phyloP scores from a whole-genome alignment of 2,113 vertebrate genomes.

The Brachyistius frenatus region DNA sequence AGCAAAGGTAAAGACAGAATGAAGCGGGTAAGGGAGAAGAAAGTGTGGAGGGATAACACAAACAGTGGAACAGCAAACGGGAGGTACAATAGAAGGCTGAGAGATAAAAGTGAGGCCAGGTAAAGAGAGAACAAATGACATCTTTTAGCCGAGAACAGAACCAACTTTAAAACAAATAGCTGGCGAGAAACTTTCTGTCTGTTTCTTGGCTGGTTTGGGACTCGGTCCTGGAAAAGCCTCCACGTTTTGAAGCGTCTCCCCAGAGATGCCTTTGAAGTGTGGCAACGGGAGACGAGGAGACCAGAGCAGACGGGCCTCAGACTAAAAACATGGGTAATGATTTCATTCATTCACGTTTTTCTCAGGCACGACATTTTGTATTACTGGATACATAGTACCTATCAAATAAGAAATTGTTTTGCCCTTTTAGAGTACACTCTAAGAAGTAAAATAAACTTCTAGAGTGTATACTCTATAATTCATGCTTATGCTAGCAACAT shows the following conservation, averaged over 20 bases:
- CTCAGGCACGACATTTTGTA: not conserved
- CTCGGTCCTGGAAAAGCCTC: conserved; percentile 58
- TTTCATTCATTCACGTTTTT: conserved; percentile 60
- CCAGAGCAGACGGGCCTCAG: conserved; percentile 51
- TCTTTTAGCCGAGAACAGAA: conserved; percentile 38
- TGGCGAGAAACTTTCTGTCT: conserved; percentile 64
- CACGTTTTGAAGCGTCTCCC: conserved; percentile 68
- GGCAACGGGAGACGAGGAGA: conserved; percentile 46
- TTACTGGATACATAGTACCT: not conserved
- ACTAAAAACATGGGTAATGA: conserved; percentile 55
- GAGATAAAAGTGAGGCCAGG: conserved; percentile 68
- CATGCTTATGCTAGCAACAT: not conserved
- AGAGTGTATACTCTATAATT: not conserved
- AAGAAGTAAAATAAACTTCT: not conserved
- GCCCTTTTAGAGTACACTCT: not conserved
- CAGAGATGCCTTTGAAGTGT: conserved; percentile 68
- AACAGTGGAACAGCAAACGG: conserved; percentile 52
- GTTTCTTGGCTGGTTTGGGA: conserved; percentile 64
- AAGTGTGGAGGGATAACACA: conserved; percentile 57
- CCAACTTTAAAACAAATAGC: conserved; percentile 74
- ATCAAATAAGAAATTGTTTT: not conserved
- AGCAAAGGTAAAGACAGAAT: conserved; percentile 64
- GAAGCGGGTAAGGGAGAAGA: conserved; percentile 54
- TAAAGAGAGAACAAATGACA: conserved; percentile 63
- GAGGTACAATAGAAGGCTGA: conserved; percentile 49